Percentiles rank a stretch among this genome's conserved stretches.
These are phyloP conservation scores for Staurois parvus DNA, from an alignment of 2,797 vertebrate species.

Conservation along the genomic window DNA sequence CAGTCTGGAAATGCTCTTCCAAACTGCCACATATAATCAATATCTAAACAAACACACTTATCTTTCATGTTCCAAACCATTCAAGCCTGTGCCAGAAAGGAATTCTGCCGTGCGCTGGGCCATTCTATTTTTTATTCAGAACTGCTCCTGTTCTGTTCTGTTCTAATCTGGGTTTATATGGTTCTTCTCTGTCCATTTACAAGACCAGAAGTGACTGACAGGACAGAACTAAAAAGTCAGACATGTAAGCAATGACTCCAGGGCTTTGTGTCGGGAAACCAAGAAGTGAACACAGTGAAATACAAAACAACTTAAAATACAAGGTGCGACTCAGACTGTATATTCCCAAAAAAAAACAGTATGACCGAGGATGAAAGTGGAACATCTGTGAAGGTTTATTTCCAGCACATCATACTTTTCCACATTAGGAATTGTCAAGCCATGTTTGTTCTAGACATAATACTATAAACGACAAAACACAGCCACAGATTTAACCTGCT, in stretches of 20 bases:
- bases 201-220: neutral
- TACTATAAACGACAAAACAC: neutral
- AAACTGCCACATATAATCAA: conserved; percentile 31
- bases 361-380: conserved; percentile 10
- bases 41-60: conserved; percentile 36
- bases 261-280: neutral
- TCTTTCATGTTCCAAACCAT: conserved; percentile 7
- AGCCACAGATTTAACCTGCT: neutral
- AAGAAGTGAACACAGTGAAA: neutral
- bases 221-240: neutral
- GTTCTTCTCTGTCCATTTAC: conserved; percentile 17
- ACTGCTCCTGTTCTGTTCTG: neutral
- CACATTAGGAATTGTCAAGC: neutral
- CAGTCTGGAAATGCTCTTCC: conserved; percentile 8
- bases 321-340: neutral
- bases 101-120: conserved; percentile 12
- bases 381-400: conserved; percentile 3
- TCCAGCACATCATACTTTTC: conserved; percentile 10
- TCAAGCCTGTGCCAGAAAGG: neutral
- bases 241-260: neutral
- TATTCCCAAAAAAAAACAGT: neutral
- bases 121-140: neutral
- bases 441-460: neutral
- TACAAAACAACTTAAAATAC: neutral
- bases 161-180: conserved; percentile 9